Evolutionary conservation across 2,888 invertebrate species (phyloP), one percentile per base, ranked within the genome.

Genomic region (Leptinotarsa juncta): DNA sequence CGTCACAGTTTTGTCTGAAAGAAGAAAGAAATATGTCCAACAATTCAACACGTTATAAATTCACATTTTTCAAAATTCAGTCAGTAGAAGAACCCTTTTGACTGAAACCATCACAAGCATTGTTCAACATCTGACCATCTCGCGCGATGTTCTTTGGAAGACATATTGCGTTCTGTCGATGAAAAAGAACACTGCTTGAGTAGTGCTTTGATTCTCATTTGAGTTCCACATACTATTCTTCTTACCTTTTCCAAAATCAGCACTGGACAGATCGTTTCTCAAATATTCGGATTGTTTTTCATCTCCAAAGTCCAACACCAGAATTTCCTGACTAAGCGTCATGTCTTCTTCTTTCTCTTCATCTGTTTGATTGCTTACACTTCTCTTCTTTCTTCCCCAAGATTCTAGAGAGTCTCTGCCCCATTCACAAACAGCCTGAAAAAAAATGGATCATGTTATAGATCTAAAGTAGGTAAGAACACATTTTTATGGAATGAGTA

Each of bases 271-370:
- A 84, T 95, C 95, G 78, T 90, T 92, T 85, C 93, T 94, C 81
- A 96, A 90, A 89, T 93, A 96, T 80, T 95, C 95, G 68, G 93
- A 93, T 87, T 95, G 95, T 82, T 93, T 91, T 79, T 97, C 96
- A 89, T 97, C 97, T 68, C 96, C 97, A 83, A 96, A 96, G 90
- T 97, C 97, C 80, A 97, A 89, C 3, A 97, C 97, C 26, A 97
- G 90, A 85, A 97, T 97, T 89, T 97, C 97, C 88, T 97, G 97
- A 62, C 97, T 97, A 77, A 97, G 92, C 80, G 96, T 97, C 96
- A 97, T 97, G 84, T 95, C 95, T 82, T 95, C 95, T 73, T 93
- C 92, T 78, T 90, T 90, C 78, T 92, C 92, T 80, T 93, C 92
- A 57, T 91, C 91, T 50, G 91, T 88, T 77, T 93, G 91, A 83